phyloP scores from a whole-genome alignment of 2,797 vertebrate species.

The Numenius phaeopus region DNA sequence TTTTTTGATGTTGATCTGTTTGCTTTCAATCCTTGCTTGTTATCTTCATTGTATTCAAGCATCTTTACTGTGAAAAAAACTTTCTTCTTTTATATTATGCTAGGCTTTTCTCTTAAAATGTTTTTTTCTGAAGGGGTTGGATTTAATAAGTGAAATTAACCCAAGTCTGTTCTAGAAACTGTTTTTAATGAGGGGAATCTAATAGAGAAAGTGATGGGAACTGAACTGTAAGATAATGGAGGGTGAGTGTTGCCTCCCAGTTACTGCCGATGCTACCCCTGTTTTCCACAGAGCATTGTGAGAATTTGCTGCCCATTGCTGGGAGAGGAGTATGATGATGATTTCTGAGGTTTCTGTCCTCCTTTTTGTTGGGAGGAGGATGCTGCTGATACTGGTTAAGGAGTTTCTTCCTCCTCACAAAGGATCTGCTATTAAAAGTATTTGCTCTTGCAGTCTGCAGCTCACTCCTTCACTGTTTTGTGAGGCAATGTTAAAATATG shows the following conservation, averaged over 20 bases:
- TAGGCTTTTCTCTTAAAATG: background rate
- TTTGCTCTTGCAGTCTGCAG: background rate
- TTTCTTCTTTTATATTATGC: background rate
- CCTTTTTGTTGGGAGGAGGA: background rate
- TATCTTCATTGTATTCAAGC: background rate
- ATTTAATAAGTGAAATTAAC: background rate
- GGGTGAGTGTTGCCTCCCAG: background rate
- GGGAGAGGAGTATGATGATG: background rate
- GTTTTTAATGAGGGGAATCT: background rate
- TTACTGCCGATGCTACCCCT: background rate
- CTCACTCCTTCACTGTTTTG: background rate
- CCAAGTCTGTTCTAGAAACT: background rate
- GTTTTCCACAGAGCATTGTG: background rate
- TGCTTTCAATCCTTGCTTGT: background rate
- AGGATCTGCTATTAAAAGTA: background rate
- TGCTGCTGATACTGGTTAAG: background rate
- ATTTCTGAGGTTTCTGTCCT: background rate
- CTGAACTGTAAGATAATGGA: background rate
- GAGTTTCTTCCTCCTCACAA: background rate
- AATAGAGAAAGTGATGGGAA: background rate
- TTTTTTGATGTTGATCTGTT: background rate
- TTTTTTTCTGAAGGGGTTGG: background rate
- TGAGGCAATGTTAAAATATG: background rate
- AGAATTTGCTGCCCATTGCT: background rate
- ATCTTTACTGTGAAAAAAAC: background rate